These are phyloP conservation scores for Aphodius sticticus DNA, from an alignment of 2,888 invertebrate species.

Conservation along the genomic window DNA sequence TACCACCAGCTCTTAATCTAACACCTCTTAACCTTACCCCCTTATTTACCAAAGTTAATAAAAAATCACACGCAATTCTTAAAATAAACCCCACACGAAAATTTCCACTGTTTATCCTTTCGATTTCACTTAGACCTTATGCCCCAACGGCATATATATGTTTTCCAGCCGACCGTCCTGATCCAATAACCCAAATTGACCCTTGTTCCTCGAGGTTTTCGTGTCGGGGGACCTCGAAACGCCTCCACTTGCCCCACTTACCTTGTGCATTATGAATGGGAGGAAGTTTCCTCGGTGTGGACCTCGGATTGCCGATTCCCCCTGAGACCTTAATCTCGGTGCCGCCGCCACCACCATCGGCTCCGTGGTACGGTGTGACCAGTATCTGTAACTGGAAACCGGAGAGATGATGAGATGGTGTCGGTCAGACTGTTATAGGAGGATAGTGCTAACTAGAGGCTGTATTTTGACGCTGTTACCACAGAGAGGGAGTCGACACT, in stretches of 20 bases:
- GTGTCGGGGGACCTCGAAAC: neutral
- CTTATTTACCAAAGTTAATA: neutral
- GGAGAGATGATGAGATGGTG: neutral
- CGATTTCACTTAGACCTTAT: neutral
- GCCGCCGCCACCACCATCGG: constrained; percentile 47
- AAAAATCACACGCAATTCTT: neutral
- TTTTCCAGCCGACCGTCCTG: neutral
- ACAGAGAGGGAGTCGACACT: neutral
- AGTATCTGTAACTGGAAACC: constrained; percentile 52
- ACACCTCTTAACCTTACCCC: no score
- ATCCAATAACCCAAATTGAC: constrained; percentile 21
- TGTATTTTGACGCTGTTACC: neutral
- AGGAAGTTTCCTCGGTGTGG: constrained; percentile 38
- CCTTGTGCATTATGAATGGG: constrained; percentile 42
- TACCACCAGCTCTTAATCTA: no score
- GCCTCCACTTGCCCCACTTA: constrained; percentile 23
- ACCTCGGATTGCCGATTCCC: constrained; percentile 46
- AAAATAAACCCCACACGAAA: neutral
- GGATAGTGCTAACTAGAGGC: neutral
- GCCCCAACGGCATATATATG: no score
- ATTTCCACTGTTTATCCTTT: neutral
- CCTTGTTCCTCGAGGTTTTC: constrained; percentile 10
- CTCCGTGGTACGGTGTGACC: constrained; percentile 50
- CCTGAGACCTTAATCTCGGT: constrained; percentile 55
- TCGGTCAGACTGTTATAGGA: neutral